Evolutionary conservation across 2,888 invertebrate genomes (phyloP), one percentile per base, ranked within the genome.

Genomic region (Orthosia cruda): DNA sequence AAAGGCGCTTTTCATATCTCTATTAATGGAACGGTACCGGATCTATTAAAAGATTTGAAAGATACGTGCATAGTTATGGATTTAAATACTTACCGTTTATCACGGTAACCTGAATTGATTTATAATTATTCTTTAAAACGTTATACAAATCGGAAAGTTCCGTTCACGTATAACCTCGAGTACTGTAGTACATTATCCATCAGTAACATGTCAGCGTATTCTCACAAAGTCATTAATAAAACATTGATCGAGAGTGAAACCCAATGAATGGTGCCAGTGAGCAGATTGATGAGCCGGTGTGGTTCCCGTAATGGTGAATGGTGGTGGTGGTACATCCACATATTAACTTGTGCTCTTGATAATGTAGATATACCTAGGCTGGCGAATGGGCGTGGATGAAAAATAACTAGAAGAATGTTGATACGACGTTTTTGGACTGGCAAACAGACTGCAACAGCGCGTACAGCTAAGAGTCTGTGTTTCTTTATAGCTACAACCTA

Each of bases 161-260:
- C 11, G 45, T 47, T 47, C 18, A 47, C n/a, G 47, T 12, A 20
- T 45, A 40, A 23, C 15, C 20, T 23, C 52, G 20, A n/a, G 59
- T 20, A 2, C 15, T 18, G 20, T n/a, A n/a, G 26, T 47, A 45
- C 20, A 20, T 52, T 26, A 23, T 73, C 52, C 73, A 72, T 72
- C 52, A 47, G 32, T 32, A 15, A 13, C 18, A 3, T 12, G 73
- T 49, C 72, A 52, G 15, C 20, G 13, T 47, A 61, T 61, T 18
- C 61, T 32, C 61, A 73, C 23, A 15, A 5, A 71, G 26, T 52
- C 15, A 47, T 73, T 54, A 47, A 61, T 71, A 61, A 52, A 20
- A 47, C n/a, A 20, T 71, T 52, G 72, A 59, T 72, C 45, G 32
- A 59, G 32, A 32, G 18, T 15, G 47, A 54, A 52, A 54, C 32